Percentiles rank a stretch among this genome's conserved stretches.
phyloP scores from a whole-genome alignment of 35 echinoderm and acorn worm genomes.

The Strongylocentrotus purpuratus region DNA sequence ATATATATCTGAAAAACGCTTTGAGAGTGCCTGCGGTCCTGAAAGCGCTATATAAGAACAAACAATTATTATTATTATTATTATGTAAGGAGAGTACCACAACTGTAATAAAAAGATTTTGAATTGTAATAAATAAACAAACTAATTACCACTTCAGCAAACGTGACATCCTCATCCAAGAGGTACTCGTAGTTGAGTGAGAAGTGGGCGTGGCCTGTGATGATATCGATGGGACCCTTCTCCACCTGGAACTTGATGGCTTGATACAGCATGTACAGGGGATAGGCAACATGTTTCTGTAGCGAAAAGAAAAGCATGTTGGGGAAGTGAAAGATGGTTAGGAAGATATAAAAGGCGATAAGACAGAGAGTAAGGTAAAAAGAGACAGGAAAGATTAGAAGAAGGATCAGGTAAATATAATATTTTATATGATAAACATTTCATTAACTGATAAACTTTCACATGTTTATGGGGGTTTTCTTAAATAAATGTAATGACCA shows the following conservation, averaged over 20 bases:
- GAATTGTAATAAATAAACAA: background rate
- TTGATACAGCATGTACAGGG: constrained; percentile 55
- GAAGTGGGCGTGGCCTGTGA: constrained; percentile 72
- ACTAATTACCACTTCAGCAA: constrained; percentile 60
- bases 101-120: background rate
- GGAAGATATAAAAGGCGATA: too few species aligned
- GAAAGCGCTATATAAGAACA: too few species aligned
- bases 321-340: too few species aligned
- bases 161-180: constrained; percentile 56
- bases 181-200: constrained; percentile 59
- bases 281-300: constrained; percentile 53
- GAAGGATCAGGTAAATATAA: too few species aligned
- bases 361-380: background rate
- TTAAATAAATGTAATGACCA: too few species aligned
- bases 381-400: background rate
- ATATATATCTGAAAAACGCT: too few species aligned
- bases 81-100: background rate
- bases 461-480: too few species aligned
- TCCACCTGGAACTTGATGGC: constrained; percentile 65
- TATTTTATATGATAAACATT: too few species aligned
- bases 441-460: too few species aligned
- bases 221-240: constrained; percentile 72
- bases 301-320: background rate
- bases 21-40: too few species aligned
- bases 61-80: too few species aligned